phyloP scores from a whole-genome alignment of 2,797 vertebrate genomes.

The Melopsittacus undulatus region DNA sequence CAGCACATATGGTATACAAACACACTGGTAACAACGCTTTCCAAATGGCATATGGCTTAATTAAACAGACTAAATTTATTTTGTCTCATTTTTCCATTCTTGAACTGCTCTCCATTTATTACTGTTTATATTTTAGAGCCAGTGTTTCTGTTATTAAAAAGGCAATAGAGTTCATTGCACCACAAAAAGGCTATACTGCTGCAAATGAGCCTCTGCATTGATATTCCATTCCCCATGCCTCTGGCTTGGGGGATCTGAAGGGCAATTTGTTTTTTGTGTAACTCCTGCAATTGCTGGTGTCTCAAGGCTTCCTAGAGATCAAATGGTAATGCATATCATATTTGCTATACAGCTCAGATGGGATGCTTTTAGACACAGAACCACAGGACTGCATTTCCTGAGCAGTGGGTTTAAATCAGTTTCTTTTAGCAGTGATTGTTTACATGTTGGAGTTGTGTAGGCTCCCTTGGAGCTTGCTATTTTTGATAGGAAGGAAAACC shows the following conservation, averaged over 20 bases:
- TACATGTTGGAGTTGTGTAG: not conserved
- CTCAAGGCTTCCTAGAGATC: not conserved
- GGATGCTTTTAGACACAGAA: conserved; percentile 10
- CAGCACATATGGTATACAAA: not conserved
- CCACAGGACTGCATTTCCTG: conserved; percentile 15
- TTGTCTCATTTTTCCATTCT: not conserved
- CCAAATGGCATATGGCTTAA: not conserved
- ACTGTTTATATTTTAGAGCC: not conserved
- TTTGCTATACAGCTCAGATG: not conserved
- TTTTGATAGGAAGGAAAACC: not conserved
- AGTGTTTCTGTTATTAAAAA: not conserved
- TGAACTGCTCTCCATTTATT: not conserved
- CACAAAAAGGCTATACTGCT: not conserved
- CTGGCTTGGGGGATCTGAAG: not conserved
- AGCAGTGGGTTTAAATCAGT: conserved; percentile 20
- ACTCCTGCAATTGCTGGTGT: not conserved
- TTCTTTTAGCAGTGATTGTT: conserved; percentile 18
- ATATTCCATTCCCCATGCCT: not conserved
- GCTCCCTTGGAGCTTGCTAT: not conserved
- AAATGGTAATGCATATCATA: not conserved
- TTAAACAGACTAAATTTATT: not conserved
- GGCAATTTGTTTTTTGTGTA: not conserved
- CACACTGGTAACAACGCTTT: not conserved
- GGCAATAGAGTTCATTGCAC: not conserved
- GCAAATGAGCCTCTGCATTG: not conserved